Base-by-base conservation (phyloP, 2,888 invertebrate genomes). In the Blastobasis adustella region DNA sequence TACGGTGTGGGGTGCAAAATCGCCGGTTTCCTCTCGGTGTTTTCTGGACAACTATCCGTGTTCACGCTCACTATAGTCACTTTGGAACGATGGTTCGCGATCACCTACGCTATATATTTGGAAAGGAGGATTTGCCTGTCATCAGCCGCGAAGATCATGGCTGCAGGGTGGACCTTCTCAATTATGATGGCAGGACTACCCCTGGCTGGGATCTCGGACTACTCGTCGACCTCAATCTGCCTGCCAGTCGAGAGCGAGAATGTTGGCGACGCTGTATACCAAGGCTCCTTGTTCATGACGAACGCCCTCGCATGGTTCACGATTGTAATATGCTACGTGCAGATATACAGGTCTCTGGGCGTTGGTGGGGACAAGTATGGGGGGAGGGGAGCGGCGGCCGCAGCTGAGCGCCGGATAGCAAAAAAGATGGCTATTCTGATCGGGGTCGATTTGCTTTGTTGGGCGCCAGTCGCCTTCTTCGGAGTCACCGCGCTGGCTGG, bases 391-490 rank as follows among this genome's bases (percentile, higher is more conserved):
- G 92, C 76, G 83, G 93, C 77, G 73, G 93, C 60, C 63, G 93
- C 63, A 46, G 92, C 68, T 83, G 94, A 62, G 92, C 93, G 85
- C 82, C 93, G 94, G 0, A 93, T 96, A 36, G 96, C 96, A 39
- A 96, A 96, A 72, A 94, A 96, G 71, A 97, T 97, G 96, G 95
- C 96, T 0, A 81, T 97, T n/a, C 87, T 98, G 42, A 94, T 96
- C 5, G 95, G 95, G 60, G 96, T 96, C 0, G 94, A 97, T 78
- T 92, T 96, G 65, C 91, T 93, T 0, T 95, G 95, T 64, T 94
- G 94, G 92, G 95, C 96, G 7, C 97, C 97, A 0, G 96, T 97
- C 6, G 94, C 96, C 0, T 96, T 97, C 72, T 96, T 96, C 68
- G 95, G 95, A 0, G 86, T 96, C 5, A 96, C 96, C 0, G 97